A percentile compares a stretch with the other conserved stretches of the same genome.
phyloP scores from a whole-genome alignment of 2,113 vertebrate species.

The Mustelus asterias region DNA sequence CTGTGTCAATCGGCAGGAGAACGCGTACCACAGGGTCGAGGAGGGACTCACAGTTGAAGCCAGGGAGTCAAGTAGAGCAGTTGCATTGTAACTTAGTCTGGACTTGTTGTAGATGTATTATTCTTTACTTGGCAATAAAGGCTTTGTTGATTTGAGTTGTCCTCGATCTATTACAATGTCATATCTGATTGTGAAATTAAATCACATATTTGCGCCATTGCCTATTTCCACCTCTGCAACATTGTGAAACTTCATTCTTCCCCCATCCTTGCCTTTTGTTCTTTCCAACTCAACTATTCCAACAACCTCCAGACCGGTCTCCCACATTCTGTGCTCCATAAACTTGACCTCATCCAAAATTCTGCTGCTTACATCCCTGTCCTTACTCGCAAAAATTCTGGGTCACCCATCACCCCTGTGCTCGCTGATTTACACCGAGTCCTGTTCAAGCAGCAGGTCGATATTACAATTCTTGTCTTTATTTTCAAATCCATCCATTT shows the following conservation, averaged over 20 bases:
- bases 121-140: too few relatives aligned
- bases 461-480: not conserved
- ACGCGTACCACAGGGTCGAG: too few relatives aligned
- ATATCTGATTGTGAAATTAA: not conserved
- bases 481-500: not conserved
- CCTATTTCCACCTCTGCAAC: not conserved
- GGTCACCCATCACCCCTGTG: not conserved
- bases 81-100: too few relatives aligned
- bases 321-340: not conserved
- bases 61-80: too few relatives aligned
- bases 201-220: not conserved
- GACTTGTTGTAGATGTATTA: too few relatives aligned
- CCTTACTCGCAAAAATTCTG: not conserved
- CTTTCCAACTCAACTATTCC: not conserved
- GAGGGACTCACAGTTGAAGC: too few relatives aligned
- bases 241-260: not conserved
- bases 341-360: not conserved
- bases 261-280: not conserved
- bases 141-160: too few relatives aligned
- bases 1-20: too few relatives aligned
- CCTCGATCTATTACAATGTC: not conserved
- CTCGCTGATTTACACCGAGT: not conserved
- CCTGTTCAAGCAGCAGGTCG: not conserved
- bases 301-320: not conserved
- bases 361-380: not conserved